A percentile compares a stretch with the other conserved stretches of the same genome.
Evolutionary conservation across 2,113 vertebrate species (phyloP).

Genomic region (Platycercus adscitus): DNA sequence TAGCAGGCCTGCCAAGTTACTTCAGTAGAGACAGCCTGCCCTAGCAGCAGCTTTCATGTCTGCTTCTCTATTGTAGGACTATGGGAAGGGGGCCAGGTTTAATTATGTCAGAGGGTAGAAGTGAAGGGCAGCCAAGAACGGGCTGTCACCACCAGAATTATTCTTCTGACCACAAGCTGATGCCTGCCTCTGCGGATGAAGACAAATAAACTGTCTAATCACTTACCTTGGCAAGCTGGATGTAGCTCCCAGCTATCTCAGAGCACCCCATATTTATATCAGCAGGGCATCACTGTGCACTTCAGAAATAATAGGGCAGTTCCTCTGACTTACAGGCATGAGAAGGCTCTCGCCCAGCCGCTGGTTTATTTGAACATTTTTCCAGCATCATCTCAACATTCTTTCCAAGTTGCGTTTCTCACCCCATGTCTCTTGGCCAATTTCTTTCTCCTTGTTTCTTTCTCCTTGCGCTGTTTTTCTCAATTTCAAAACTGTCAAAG

Average conservation of each 20-base stretch:
- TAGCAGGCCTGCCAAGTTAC: rapidly evolving
- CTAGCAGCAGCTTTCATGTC: not conserved
- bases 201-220: constrained; percentile 7
- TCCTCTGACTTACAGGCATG: not conserved
- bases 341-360: not conserved
- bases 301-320: not conserved
- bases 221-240: not conserved
- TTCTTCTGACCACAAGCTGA: constrained; percentile 24
- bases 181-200: constrained; percentile 17
- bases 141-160: constrained; percentile 3
- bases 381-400: not conserved
- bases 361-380: not conserved
- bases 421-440: not conserved
- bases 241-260: rapidly evolving
- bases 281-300: not conserved
- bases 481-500: not conserved
- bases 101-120: not conserved
- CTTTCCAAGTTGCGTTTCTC: not conserved
- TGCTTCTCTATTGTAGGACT: not conserved
- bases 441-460: not conserved
- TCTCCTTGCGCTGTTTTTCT: not conserved
- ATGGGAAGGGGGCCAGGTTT: not conserved
- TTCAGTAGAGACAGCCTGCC: not conserved
- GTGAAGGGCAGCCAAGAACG: not conserved
- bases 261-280: not conserved